These are phyloP conservation scores for human DNA, from an alignment of 2,113 vertebrate genomes.

Conservation along the genomic window GRCh38 chr16:18580501-18581000, in stretches of 20 bases:
- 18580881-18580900: too few relatives aligned
- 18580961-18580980: too few relatives aligned
- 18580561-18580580: background rate
- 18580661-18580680: background rate
- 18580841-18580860: too few relatives aligned
- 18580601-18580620: background rate
- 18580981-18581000: too few relatives aligned
- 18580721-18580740: background rate
- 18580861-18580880: too few relatives aligned
- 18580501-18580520: background rate
- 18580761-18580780: background rate
- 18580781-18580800: background rate
- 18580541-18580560: background rate
- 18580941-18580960: too few relatives aligned
- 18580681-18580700: background rate
- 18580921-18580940: too few relatives aligned
- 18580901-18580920: too few relatives aligned
- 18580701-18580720: background rate
- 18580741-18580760: background rate
- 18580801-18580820: too few relatives aligned
- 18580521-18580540: background rate
- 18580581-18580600: background rate
- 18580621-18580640: background rate
- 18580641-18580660: background rate
- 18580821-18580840: too few relatives aligned